Base-by-base conservation (phyloP, 2,888 invertebrate genomes). In the Ormyrus pomaceus region DNA sequence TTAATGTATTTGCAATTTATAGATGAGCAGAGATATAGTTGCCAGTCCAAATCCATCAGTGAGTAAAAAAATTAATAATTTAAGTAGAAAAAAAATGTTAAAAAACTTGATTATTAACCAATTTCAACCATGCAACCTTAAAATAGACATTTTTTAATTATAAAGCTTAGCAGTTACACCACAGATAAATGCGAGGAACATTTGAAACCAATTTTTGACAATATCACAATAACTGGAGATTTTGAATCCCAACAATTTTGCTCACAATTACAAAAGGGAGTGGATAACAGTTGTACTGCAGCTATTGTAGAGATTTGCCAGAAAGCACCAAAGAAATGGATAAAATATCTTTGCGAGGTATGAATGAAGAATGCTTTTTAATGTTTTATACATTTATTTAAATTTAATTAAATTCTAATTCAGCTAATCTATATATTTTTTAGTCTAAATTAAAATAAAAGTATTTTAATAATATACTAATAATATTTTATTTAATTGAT, bases 161-260 rank as follows among this genome's bases (percentile, higher is more conserved):
- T 62, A 5, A 11, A 68, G 68, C 46, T 68, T 45, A 55, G 34
- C 5, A 6, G 45, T 34, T n/a, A 68, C 45, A 19, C 55, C 0
- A 4, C 7, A 4, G 34, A 55, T 11, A 45, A 11, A 45, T 68
- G 68, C 45, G 55, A 55, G 9, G 0, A 11, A 8, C 53, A 11
- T 11, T 11, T 68, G 55, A n/a, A 5, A 4, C 50, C 68, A 7
- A 6, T 68, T 2, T 68, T 34, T 7, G 45, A 50, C 3, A 45
- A n/a, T 3, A 7, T 45, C 6, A 65, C 48, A 6, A 34, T 45
- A 9, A n/a, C 0, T n/a, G 55, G 5, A 2, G 11, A n/a, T 34
- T 68, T 68, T n/a, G 55, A 68, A 6, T 55, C 6, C n/a, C 10
- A 0, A 6, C 5, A 11, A 68, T 68, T 68, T 9, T 68, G 68